Percentiles rank a stretch among this genome's conserved stretches.
Conservation (phyloP, 2,797 vertebrate genomes). For the Gallinago nigripennis region DNA sequence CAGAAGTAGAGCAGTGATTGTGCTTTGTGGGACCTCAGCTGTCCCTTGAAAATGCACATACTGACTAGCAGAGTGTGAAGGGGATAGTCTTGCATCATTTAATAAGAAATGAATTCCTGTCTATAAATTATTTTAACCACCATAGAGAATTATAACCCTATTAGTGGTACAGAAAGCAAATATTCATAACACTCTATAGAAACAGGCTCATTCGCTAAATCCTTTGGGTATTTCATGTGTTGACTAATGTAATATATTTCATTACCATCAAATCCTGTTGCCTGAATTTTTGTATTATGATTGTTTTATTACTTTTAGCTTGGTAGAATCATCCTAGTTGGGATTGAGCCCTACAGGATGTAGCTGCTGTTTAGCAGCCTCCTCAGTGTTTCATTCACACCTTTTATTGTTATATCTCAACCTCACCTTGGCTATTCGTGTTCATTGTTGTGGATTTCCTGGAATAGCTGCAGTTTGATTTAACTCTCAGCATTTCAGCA, state of each 20-base stretch:
- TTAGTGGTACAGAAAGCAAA: neutral
- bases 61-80: neutral
- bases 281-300: neutral
- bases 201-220: neutral
- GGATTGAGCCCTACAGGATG: neutral
- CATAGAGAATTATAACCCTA: neutral
- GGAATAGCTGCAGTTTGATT: neutral
- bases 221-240: neutral
- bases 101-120: neutral
- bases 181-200: neutral
- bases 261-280: neutral
- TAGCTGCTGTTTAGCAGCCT: neutral
- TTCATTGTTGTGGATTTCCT: neutral
- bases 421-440: neutral
- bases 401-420: neutral
- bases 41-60: neutral
- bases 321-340: neutral
- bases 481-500: neutral
- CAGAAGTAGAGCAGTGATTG: rapidly evolving
- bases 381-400: neutral
- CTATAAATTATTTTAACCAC: neutral
- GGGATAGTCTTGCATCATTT: neutral
- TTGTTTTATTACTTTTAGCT: neutral
- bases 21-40: neutral
- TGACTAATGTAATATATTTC: neutral